Base-by-base conservation (phyloP, 2,797 vertebrate genomes). In the Pseudotriccus pelzelni region DNA sequence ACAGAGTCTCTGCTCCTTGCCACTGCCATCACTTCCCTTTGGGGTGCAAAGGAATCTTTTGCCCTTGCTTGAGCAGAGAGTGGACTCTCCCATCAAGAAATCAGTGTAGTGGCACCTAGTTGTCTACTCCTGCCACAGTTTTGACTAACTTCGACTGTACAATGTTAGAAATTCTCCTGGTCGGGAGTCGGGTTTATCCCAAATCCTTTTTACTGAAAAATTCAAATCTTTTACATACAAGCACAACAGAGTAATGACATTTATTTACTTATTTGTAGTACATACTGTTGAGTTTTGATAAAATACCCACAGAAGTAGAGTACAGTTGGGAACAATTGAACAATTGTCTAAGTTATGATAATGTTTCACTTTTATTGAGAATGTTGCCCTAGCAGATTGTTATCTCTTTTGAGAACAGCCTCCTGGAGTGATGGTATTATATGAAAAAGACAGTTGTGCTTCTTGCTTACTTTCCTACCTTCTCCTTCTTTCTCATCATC, bases 11-110 rank as follows among this genome's bases (percentile, higher is more conserved):
- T 46, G 41, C 52, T 74, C 53, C 60, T 66, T 19, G 2, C 36
- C 39, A 10, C 2, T 0, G 2, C 28, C 32, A 21, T 53, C 4
- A 0, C 52, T n/a, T 43, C 39, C 19, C 53, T 24, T 55, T 3
- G 1, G 13, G n/a, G 36, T 79, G 59, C 22, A 41, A 28, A 36
- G 27, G 20, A 14, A 9, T 28, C 30, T 39, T 50, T 37, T 52
- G 25, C 39, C 32, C 55, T 90, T 15, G 1, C 25, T 16, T 22
- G 32, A 55, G 52, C 55, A 36, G 14, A 37, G 30, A 27, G 47
- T 59, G 6, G 16, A 47, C 32, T 50, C 14, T 90, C 10, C n/a
- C 55, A 52, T 10, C 5, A 41, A 53, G 27, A 55, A 66, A 23
- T 55, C n/a, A 27, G 37, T 55, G 25, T n/a, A 27, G 20, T 41